Evolutionary conservation across 2,113 vertebrate genomes (phyloP).

Genomic region (Saccopteryx bilineata): DNA sequence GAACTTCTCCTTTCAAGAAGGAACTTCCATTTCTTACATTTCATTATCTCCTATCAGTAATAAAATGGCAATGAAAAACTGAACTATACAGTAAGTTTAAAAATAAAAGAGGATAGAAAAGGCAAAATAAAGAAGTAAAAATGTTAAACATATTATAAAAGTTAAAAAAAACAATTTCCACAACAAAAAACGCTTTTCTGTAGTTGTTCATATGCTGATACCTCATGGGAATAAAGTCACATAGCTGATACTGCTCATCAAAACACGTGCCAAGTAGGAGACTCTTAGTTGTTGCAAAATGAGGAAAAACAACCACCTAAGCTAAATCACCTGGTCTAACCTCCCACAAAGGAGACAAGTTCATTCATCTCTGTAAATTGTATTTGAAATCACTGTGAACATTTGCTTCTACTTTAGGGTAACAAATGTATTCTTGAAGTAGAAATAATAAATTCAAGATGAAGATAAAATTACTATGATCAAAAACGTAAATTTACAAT

Average conservation of each 20-base stretch:
- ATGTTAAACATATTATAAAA: constrained; percentile 28
- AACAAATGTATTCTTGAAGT: constrained; percentile 7
- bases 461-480: constrained; percentile 35
- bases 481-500: background rate
- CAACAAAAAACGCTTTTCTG: background rate
- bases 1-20: constrained; percentile 43
- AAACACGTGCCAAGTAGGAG: constrained; percentile 33
- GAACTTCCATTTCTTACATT: constrained; percentile 8
- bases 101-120: background rate
- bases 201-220: background rate
- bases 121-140: background rate
- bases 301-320: background rate
- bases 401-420: constrained; percentile 37
- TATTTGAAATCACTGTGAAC: constrained; percentile 57
- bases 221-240: constrained; percentile 10
- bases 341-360: background rate
- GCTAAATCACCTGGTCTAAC: constrained; percentile 8
- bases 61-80: constrained; percentile 49
- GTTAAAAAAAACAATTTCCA: constrained; percentile 53
- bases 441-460: constrained; percentile 44
- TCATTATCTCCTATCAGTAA: constrained; percentile 36
- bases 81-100: constrained; percentile 31
- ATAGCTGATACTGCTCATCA: constrained; percentile 14
- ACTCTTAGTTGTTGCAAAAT: background rate
- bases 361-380: constrained; percentile 11